Conservation (phyloP, 2,113 vertebrate species). For the Prinia subflava region DNA sequence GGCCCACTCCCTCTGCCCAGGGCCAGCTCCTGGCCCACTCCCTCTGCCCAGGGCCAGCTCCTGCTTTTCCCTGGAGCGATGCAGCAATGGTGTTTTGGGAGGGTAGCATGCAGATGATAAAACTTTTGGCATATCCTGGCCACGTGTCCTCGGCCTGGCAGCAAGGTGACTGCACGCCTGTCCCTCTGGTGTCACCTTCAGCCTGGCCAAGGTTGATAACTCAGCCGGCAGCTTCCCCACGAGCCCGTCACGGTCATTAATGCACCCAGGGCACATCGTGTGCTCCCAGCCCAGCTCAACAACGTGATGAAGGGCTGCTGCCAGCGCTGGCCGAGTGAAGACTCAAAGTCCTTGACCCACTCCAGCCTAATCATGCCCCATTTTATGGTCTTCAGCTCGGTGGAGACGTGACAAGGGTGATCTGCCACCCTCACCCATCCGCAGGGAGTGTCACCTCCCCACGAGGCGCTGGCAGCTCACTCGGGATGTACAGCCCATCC, state of each 20-base stretch:
- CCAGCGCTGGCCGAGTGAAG: fast-evolving
- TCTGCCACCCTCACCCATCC: neutral
- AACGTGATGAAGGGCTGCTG: neutral
- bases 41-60: too few relatives aligned
- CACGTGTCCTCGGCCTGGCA: neutral
- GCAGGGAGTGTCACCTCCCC: neutral
- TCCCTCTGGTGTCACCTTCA: neutral
- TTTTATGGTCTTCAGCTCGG: neutral
- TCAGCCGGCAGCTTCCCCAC: neutral
- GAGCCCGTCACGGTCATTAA: neutral
- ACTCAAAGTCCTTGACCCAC: neutral
- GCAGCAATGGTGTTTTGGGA: neutral
- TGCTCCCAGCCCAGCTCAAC: neutral
- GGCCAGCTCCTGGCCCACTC: too few relatives aligned
- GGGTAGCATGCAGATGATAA: fast-evolving
- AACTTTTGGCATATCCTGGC: fast-evolving
- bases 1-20: too few relatives aligned
- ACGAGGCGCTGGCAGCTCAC: fast-evolving
- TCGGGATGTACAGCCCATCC: neutral
- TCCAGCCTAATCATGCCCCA: neutral
- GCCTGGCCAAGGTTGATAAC: neutral
- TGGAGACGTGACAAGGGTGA: neutral
- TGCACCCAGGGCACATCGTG: fast-evolving
- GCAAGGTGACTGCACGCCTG: neutral
- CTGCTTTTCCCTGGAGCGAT: neutral